Evolutionary conservation across 1,140 invertebrate species (phyloP), one percentile per base, ranked within the genome.

Genomic region (Lordiphosa mommai): DNA sequence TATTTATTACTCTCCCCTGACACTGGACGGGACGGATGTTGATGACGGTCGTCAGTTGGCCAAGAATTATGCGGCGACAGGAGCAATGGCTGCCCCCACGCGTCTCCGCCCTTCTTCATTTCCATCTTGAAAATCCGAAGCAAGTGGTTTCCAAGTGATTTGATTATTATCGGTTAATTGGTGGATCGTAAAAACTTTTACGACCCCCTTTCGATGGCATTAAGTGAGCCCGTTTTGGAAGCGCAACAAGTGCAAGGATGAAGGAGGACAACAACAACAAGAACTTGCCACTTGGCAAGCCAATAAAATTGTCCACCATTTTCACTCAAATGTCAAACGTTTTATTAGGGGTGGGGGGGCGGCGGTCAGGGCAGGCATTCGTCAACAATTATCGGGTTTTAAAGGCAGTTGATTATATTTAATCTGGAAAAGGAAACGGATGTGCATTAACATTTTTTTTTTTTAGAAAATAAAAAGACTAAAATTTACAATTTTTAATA

Each of bases 151-250:
- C 60, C 52, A 76, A 76, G 68, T 79, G 82, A 79, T 74, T 84
- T 74, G 84, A 86, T 84, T 87, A 86, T 86, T 74, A 86, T 86
- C 84, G 84, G 72, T 87, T 86, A 86, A 86, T 86, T 86, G 84
- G 56, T 46, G 49, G 55, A 69, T 84, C 84, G 72, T 86, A 79
- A 86, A 84, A 86, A 63, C 61, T 87, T 84, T 86, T 79, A 86
- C 84, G 84, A 86, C 14, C 55, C 14, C 55, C 71, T 56, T 48
- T 16, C 44, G 14, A 36, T 17, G 10, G 46, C 46, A 48, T 67
- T 67, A 50, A 67, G 52, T 58, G 63, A 23, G 52, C 38, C 38
- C 44, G 32, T 27, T 43, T 67, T 61, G 51, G 63, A 60, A 32
- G 20, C 58, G 61, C 63, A 67, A 67, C 63, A 67, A 67, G 63